phyloP scores from a whole-genome alignment of 1,140 invertebrate species.

The Thrips palmi region DNA sequence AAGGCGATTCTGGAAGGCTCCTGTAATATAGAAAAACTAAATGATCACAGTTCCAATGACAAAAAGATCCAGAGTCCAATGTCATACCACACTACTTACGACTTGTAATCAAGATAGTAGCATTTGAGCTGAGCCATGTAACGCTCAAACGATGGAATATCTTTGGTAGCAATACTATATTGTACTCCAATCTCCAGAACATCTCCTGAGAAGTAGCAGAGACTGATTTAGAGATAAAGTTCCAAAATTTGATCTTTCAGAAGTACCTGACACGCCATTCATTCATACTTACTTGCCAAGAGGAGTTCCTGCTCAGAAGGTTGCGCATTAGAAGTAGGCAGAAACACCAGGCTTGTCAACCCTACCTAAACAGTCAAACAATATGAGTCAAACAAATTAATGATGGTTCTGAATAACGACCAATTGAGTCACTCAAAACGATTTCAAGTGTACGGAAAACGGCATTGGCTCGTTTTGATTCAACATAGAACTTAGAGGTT shows the following conservation, averaged over 20 bases:
- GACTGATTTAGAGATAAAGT: too few relatives aligned
- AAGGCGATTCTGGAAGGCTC: conserved; percentile 79
- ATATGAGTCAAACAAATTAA: conserved; percentile 8
- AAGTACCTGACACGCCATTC: not conserved
- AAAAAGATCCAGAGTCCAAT: too few relatives aligned
- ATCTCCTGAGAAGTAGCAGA: conserved; percentile 37
- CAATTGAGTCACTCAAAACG: too few relatives aligned
- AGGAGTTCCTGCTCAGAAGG: conserved; percentile 74
- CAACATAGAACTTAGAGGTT: not conserved
- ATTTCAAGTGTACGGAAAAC: too few relatives aligned
- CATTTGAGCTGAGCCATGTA: conserved; percentile 94
- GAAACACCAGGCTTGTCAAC: conserved; percentile 64
- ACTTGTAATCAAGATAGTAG: conserved; percentile 95
- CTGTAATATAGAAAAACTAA: not conserved
- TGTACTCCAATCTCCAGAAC: conserved; percentile 91
- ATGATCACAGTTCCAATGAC: too few relatives aligned
- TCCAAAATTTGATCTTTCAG: not conserved
- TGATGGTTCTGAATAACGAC: conserved; percentile 4
- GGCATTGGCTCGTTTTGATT: conserved; percentile 7
- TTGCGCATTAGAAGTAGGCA: conserved; percentile 62
- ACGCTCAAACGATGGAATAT: conserved; percentile 87
- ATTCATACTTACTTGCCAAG: conserved; percentile 46
- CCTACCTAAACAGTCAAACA: conserved; percentile 43
- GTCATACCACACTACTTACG: too few relatives aligned
- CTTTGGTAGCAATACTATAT: conserved; percentile 78